phyloP scores from a whole-genome alignment of 2,113 vertebrate species.

The Bombycilla garrulus region DNA sequence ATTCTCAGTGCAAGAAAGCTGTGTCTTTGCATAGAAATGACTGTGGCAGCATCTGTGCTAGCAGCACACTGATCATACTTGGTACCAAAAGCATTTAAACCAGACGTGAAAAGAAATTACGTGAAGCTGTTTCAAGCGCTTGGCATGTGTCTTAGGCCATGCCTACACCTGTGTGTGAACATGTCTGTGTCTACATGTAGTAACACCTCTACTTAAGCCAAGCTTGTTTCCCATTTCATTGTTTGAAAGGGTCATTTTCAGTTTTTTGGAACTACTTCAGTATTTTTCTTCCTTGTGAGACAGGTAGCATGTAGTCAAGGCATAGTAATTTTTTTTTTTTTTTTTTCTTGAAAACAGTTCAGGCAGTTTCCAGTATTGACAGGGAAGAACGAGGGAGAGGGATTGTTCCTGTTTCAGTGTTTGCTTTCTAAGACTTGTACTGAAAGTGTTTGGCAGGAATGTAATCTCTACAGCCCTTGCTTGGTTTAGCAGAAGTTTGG shows the following conservation, averaged over 20 bases:
- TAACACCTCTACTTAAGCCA: not conserved
- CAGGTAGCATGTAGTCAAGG: not conserved
- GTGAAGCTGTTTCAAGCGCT: not conserved
- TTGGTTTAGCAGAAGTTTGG: not conserved
- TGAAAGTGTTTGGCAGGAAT: not conserved
- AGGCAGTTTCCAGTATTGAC: not conserved
- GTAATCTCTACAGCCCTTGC: not conserved
- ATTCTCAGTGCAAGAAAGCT: not conserved
- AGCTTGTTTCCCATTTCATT: not conserved
- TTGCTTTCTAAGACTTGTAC: not conserved
- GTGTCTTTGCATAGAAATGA: not conserved
- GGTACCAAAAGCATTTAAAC: not conserved
- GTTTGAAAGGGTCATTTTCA: not conserved
- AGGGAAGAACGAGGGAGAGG: accelerated
- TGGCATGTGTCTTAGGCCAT: not conserved
- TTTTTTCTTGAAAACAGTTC: not conserved
- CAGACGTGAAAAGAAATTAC: not conserved
- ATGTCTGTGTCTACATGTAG: not conserved
- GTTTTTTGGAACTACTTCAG: not conserved
- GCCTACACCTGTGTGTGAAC: not conserved
- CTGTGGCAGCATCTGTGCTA: not conserved
- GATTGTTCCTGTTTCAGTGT: not conserved
- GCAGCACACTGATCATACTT: not conserved
- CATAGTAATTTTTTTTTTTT: not conserved
- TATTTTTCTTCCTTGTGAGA: not conserved